Evolutionary conservation across 2,113 vertebrate species (phyloP).

Genomic region (Myotis yumanensis): DNA sequence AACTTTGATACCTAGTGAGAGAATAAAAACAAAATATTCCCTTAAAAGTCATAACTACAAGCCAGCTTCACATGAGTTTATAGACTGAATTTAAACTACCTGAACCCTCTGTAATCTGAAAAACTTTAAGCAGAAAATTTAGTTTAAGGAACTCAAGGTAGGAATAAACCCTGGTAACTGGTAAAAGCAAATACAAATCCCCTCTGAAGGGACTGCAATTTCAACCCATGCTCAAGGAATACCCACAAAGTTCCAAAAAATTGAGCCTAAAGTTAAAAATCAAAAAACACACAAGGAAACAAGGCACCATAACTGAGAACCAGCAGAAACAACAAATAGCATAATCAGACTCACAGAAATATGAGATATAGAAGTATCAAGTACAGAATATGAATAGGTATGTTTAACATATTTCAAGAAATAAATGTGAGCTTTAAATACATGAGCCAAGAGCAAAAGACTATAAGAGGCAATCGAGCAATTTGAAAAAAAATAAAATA

Average conservation of each 20-base stretch:
- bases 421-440: constrained; percentile 10
- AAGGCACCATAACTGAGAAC: neutral
- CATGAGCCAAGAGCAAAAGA: neutral
- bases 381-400: neutral
- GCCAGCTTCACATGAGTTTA: neutral
- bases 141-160: neutral
- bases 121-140: constrained; percentile 6
- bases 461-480: neutral
- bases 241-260: neutral
- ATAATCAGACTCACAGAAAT: neutral
- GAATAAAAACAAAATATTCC: neutral
- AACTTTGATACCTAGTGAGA: neutral
- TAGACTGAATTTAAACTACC: neutral
- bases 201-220: neutral
- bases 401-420: neutral
- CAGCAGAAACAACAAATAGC: neutral
- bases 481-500: neutral
- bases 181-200: constrained; percentile 16
- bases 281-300: constrained; percentile 29
- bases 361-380: neutral
- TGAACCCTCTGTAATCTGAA: neutral
- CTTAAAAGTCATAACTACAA: neutral
- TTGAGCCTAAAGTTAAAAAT: neutral
- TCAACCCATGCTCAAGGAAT: neutral
- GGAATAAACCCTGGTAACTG: neutral